Evolutionary conservation across 2,888 invertebrate genomes (phyloP).

Genomic region (Chymomyza amoena): DNA sequence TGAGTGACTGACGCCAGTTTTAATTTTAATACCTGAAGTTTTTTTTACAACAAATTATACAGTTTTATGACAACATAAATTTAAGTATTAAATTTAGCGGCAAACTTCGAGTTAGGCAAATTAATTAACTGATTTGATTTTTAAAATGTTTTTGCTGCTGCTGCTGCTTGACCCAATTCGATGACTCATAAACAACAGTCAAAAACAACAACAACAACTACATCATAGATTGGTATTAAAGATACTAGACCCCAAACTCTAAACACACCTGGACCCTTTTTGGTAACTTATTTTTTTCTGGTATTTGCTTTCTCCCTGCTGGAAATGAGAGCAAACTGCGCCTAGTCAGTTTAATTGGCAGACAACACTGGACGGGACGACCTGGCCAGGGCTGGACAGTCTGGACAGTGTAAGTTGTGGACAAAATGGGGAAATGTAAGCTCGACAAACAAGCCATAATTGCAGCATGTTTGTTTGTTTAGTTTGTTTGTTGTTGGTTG

Average conservation of each 20-base stretch:
- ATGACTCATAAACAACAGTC: conserved; percentile 56
- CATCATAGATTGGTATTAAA: background rate
- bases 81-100: background rate
- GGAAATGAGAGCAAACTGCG: conserved; percentile 44
- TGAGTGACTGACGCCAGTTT: background rate
- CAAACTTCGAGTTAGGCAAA: background rate
- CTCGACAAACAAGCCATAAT: conserved; percentile 30
- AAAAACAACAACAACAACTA: background rate
- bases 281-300: background rate
- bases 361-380: background rate
- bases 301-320: conserved; percentile 50
- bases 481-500: background rate
- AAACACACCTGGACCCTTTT: background rate
- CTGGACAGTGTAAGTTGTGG: background rate
- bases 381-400: background rate
- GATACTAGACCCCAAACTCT: conserved; percentile 35
- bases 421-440: background rate
- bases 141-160: background rate
- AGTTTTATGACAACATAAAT: conserved; percentile 30
- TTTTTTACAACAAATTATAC: conserved; percentile 41
- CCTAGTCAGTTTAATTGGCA: conserved; percentile 12
- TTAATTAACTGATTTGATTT: background rate
- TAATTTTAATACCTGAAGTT: conserved; percentile 23
- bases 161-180: conserved; percentile 52
- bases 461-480: conserved; percentile 22